phyloP scores from a whole-genome alignment of 1,140 invertebrate genomes.

The Dreissena rostriformis region DNA sequence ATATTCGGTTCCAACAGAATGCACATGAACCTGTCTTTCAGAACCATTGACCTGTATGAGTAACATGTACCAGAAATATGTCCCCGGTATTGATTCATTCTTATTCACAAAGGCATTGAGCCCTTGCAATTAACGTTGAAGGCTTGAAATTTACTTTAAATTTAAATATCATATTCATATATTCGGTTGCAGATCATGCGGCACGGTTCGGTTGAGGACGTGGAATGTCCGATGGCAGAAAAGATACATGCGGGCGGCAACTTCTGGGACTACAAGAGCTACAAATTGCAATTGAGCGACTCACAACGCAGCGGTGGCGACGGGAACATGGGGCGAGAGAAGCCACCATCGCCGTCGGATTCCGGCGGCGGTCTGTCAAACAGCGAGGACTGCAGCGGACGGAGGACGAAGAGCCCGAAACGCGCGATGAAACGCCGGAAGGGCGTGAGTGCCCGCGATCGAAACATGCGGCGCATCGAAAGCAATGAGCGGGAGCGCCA shows the following conservation, averaged over 20 bases:
- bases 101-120: no score
- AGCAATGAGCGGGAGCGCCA: conserved; percentile 93
- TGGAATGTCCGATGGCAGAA: conserved; percentile 57
- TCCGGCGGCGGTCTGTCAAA: conserved; percentile 62
- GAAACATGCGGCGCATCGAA: conserved; percentile 90
- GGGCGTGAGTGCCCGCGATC: conserved; percentile 88
- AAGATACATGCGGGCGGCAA: conserved; percentile 54
- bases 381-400: conserved; percentile 69
- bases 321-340: conserved; percentile 52
- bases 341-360: conserved; percentile 58
- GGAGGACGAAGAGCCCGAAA: conserved; percentile 69
- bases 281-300: conserved; percentile 46
- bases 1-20: no score
- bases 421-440: conserved; percentile 85
- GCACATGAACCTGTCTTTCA: no score
- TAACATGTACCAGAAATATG: no score
- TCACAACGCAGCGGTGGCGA: conserved; percentile 48
- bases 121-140: no score
- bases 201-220: neutral
- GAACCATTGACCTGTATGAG: no score
- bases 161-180: conserved; percentile 84
- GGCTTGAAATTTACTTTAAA: neutral
- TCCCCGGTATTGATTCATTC: no score
- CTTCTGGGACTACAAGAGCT: conserved; percentile 58
- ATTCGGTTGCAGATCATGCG: conserved; percentile 38